phyloP scores from a whole-genome alignment of 2,113 vertebrate species.

The Amphiprion ocellaris region DNA sequence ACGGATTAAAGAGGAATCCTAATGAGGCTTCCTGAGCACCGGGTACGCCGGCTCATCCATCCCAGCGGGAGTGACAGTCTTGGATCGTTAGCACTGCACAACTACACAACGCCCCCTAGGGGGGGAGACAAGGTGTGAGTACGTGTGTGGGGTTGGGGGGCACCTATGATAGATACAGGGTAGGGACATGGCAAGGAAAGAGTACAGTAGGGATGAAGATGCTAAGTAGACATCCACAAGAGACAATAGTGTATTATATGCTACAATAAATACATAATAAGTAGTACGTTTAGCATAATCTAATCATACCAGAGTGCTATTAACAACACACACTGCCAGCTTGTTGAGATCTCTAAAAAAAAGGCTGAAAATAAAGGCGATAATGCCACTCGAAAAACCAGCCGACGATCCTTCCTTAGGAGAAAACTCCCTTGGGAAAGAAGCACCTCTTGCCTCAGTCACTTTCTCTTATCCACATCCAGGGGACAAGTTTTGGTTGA shows the following conservation, averaged over 20 bases:
- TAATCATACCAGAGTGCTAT: slow-evolving; percentile 4
- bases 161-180: slow-evolving; percentile 46
- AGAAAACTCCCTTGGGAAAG: slow-evolving; percentile 47
- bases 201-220: slow-evolving; percentile 28
- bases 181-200: slow-evolving; percentile 25
- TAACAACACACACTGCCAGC: not conserved
- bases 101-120: slow-evolving; percentile 96
- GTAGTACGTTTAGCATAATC: not conserved
- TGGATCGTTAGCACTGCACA: slow-evolving; percentile 94
- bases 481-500: slow-evolving; percentile 27
- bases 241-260: not conserved
- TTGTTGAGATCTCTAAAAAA: not conserved
- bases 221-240: slow-evolving; percentile 8
- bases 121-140: slow-evolving; percentile 67
- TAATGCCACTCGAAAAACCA: not conserved
- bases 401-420: not conserved
- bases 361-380: not conserved
- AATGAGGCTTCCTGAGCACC: slow-evolving; percentile 89
- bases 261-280: not conserved
- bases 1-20: slow-evolving; percentile 97
- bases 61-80: slow-evolving; percentile 89
- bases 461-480: slow-evolving; percentile 26
- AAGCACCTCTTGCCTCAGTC: slow-evolving; percentile 21
- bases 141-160: slow-evolving; percentile 21
- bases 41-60: slow-evolving; percentile 92